Conservation (phyloP, 2,888 invertebrate genomes). For the Pardosa pseudoannulata region DNA sequence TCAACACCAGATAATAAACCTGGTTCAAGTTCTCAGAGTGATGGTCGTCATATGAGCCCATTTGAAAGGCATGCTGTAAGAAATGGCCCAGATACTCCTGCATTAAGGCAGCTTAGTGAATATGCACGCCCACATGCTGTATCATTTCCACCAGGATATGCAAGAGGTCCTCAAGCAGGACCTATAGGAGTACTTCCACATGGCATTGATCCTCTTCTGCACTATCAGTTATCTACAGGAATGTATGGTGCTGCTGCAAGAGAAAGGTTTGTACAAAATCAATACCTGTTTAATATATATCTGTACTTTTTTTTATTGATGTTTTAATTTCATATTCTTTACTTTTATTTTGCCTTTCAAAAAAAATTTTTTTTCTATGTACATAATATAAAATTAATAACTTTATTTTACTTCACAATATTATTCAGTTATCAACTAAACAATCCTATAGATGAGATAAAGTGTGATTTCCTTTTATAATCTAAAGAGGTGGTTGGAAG, state of each 20-base stretch:
- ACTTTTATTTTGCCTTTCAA: too few relatives aligned
- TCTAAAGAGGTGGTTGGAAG: too few relatives aligned
- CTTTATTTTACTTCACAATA: too few relatives aligned
- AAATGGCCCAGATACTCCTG: slow-evolving; percentile 88
- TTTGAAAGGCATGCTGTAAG: slow-evolving; percentile 73
- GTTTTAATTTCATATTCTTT: too few relatives aligned
- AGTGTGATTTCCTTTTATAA: too few relatives aligned
- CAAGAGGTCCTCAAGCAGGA: slow-evolving; percentile 74
- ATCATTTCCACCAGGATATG: slow-evolving; percentile 84
- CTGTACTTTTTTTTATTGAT: too few relatives aligned
- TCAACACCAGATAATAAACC: slow-evolving; percentile 65
- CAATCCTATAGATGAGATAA: too few relatives aligned
- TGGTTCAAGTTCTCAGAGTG: slow-evolving; percentile 59
- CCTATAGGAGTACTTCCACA: slow-evolving; percentile 80
- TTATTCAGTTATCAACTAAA: too few relatives aligned
- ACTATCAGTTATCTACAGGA: slow-evolving; percentile 82
- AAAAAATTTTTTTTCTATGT: too few relatives aligned
- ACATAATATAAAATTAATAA: too few relatives aligned
- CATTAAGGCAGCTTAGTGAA: slow-evolving; percentile 90
- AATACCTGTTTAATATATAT: too few relatives aligned
- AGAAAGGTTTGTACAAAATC: slow-evolving; percentile 67
- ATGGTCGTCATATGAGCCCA: slow-evolving; percentile 73
- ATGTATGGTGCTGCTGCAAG: slow-evolving; percentile 73
- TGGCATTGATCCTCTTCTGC: slow-evolving; percentile 89
- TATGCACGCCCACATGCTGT: slow-evolving; percentile 95